These are phyloP conservation scores for Leptopilina clavipes DNA, from an alignment of 1,140 invertebrate genomes.

Conservation along the genomic window DNA sequence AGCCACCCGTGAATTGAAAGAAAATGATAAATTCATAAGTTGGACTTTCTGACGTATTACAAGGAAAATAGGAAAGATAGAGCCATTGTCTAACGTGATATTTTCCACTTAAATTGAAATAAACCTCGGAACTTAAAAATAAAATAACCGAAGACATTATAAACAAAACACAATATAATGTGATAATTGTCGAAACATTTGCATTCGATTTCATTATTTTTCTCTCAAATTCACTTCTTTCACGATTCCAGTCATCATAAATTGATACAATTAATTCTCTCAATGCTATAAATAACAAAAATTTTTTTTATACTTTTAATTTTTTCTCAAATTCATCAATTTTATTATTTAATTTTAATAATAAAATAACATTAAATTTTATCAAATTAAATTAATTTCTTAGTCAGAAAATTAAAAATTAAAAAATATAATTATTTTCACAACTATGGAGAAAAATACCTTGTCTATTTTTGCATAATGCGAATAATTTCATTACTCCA, in stretches of 20 bases:
- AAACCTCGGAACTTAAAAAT: neutral
- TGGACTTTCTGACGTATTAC: constrained; percentile 18
- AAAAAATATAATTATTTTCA: neutral
- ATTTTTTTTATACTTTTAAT: neutral
- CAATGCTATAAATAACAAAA: neutral
- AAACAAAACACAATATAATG: neutral
- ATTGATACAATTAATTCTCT: neutral
- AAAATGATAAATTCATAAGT: constrained; percentile 45
- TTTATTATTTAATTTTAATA: too few species aligned
- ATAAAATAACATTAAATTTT: too few species aligned
- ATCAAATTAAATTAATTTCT: too few species aligned
- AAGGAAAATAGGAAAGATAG: constrained; percentile 54
- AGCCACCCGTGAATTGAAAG: constrained; percentile 43
- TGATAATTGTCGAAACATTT: constrained; percentile 28
- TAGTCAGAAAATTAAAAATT: too few species aligned
- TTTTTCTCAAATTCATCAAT: neutral
- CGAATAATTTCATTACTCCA: neutral
- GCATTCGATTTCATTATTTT: constrained; percentile 43
- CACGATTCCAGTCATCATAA: neutral
- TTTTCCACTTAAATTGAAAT: constrained; percentile 2
- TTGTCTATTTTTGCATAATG: neutral
- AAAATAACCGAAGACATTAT: neutral
- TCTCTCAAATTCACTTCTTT: constrained; percentile 7
- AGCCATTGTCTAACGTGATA: constrained; percentile 6
- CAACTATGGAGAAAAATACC: neutral